These are phyloP conservation scores for Gymnarchus niloticus DNA, from an alignment of 2,113 vertebrate genomes.

Conservation along the genomic window DNA sequence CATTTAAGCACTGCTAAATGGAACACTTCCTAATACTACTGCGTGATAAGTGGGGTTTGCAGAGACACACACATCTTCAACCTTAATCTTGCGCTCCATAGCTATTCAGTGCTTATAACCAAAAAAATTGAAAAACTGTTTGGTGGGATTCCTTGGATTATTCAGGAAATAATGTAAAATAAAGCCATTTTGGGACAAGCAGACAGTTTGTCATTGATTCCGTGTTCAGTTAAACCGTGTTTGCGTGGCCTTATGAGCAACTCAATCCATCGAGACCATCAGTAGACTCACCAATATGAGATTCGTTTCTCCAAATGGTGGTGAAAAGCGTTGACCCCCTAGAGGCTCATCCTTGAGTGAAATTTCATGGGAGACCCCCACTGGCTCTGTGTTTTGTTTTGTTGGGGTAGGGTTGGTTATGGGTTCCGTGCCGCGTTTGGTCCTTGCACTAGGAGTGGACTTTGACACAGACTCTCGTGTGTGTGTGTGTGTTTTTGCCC, in stretches of 20 bases:
- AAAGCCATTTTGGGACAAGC: too few species aligned
- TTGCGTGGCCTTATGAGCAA: too few species aligned
- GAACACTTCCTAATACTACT: neutral
- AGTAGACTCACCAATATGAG: neutral
- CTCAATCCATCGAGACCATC: too few species aligned
- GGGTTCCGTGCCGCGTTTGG: neutral
- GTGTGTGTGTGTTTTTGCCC: conserved; percentile 15
- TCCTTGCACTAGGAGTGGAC: neutral
- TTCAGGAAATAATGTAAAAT: too few species aligned
- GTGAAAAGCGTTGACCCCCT: neutral
- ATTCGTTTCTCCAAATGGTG: neutral
- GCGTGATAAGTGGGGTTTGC: neutral
- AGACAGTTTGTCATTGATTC: too few species aligned
- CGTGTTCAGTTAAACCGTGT: too few species aligned
- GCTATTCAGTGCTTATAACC: too few species aligned
- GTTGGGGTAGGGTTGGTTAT: neutral
- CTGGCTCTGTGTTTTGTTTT: neutral
- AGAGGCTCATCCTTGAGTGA: neutral
- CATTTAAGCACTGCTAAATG: neutral
- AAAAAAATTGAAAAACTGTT: neutral
- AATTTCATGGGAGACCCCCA: neutral
- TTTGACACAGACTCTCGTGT: neutral
- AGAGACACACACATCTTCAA: neutral
- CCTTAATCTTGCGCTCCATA: neutral
- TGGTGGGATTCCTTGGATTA: neutral